A percentile compares a stretch with the other conserved stretches of the same genome.
These are phyloP conservation scores for Entomobrya multifasciata DNA, from an alignment of 2,888 invertebrate species.

Conservation along the genomic window DNA sequence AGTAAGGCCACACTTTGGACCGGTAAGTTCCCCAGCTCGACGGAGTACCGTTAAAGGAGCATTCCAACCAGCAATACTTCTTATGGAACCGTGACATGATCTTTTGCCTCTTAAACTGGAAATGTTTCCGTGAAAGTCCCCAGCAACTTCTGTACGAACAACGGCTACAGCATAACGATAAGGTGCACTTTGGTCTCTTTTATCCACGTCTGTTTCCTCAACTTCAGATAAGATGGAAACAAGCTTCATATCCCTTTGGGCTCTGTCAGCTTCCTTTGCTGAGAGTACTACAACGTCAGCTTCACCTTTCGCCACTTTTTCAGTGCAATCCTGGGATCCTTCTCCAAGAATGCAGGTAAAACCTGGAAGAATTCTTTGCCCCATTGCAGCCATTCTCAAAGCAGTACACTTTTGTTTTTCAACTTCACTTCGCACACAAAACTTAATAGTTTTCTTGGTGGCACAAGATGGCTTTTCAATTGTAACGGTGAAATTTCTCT, in stretches of 20 bases:
- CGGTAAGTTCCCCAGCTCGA: slow-evolving; percentile 83
- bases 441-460: slow-evolving; percentile 81
- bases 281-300: slow-evolving; percentile 85
- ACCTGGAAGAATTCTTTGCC: slow-evolving; percentile 88
- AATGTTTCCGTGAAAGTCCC: slow-evolving; percentile 81
- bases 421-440: slow-evolving; percentile 86
- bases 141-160: slow-evolving; percentile 83
- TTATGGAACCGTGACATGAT: slow-evolving; percentile 85
- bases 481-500: slow-evolving; percentile 80
- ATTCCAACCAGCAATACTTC: slow-evolving; percentile 81
- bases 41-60: slow-evolving; percentile 84
- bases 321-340: slow-evolving; percentile 88
- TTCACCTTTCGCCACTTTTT: slow-evolving; percentile 84
- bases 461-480: slow-evolving; percentile 81
- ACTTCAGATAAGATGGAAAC: slow-evolving; percentile 70
- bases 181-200: slow-evolving; percentile 52
- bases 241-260: slow-evolving; percentile 49
- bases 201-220: slow-evolving; percentile 52
- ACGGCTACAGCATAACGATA: slow-evolving; percentile 83
- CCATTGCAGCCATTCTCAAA: slow-evolving; percentile 87
- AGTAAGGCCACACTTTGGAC: slow-evolving; percentile 84
- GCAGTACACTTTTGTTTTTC: slow-evolving; percentile 88
- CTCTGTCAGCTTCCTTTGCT: slow-evolving; percentile 71
- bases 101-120: slow-evolving; percentile 86
- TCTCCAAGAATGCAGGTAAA: slow-evolving; percentile 81